phyloP scores from a whole-genome alignment of 2,888 invertebrate genomes.

The Coelinius sp. region DNA sequence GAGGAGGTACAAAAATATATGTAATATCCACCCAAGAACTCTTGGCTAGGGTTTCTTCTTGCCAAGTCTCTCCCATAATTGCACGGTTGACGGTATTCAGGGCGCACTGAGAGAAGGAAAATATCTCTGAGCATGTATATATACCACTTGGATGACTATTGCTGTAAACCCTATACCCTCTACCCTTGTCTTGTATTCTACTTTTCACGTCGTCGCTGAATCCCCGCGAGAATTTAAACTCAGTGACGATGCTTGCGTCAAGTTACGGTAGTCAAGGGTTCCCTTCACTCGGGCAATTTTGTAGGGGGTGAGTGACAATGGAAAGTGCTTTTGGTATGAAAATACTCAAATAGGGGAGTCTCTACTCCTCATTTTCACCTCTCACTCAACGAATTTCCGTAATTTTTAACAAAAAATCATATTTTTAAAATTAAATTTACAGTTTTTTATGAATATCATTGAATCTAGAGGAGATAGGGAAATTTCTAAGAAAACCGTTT shows the following conservation, averaged over 20 bases:
- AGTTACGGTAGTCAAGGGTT: conserved; percentile 11
- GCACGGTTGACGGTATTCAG: conserved; percentile 17
- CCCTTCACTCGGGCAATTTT: not conserved
- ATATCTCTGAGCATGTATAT: conserved; percentile 15
- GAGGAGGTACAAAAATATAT: not conserved
- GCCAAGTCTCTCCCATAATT: conserved; percentile 27
- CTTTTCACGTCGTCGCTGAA: conserved; percentile 24
- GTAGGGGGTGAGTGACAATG: not conserved
- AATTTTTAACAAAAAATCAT: not conserved
- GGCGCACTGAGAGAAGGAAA: conserved; percentile 1
- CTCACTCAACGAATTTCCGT: too few relatives aligned
- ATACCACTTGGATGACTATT: not conserved
- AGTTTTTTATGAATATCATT: too few relatives aligned
- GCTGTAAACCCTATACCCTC: not conserved
- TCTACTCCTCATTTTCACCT: not conserved
- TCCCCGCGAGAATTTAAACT: conserved; percentile 23
- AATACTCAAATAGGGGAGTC: not conserved
- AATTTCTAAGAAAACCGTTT: too few relatives aligned
- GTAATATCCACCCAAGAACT: not conserved
- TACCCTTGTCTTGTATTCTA: not conserved
- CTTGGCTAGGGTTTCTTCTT: conserved; percentile 16
- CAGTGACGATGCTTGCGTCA: conserved; percentile 12
- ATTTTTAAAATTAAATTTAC: too few relatives aligned
- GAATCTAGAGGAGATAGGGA: too few relatives aligned
- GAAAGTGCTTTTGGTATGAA: not conserved